Percentiles rank a stretch among this genome's conserved stretches.
phyloP scores from a whole-genome alignment of 2,888 invertebrate genomes.

The Beris morrisii region DNA sequence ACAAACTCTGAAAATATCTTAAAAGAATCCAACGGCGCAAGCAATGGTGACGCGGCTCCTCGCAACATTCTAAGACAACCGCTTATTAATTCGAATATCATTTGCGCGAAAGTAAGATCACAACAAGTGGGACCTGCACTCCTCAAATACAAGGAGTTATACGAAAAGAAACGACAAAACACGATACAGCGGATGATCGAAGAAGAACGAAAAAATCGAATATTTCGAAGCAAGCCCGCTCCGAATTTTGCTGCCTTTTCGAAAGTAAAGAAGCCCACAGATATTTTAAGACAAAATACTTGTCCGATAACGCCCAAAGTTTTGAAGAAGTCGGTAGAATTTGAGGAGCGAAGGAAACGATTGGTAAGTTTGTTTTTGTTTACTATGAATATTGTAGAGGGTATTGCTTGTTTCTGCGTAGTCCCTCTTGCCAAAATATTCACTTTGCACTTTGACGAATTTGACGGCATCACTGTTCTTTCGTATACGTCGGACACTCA shows the following conservation, averaged over 20 bases:
- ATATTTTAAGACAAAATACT: constrained; percentile 30
- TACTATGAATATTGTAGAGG: not conserved
- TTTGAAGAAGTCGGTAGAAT: constrained; percentile 46
- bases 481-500: no score
- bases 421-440: no score
- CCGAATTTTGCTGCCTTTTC: constrained; percentile 47
- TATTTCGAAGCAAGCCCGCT: constrained; percentile 51
- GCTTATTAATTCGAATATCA: constrained; percentile 1
- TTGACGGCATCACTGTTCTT: no score
- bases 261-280: not conserved
- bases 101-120: not conserved
- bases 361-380: constrained; percentile 40
- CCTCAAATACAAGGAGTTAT: constrained; percentile 47
- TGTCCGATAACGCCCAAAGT: constrained; percentile 48
- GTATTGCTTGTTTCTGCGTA: no score
- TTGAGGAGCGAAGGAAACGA: constrained; percentile 42
- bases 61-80: constrained; percentile 33
- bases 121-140: constrained; percentile 45
- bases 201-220: constrained; percentile 49
- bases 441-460: no score
- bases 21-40: not conserved
- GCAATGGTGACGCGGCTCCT: constrained; percentile 25
- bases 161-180: constrained; percentile 46
- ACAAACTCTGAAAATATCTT: not conserved
- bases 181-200: constrained; percentile 43